Conservation (phyloP, 2,113 vertebrate genomes). For the Taurulus bubalis region DNA sequence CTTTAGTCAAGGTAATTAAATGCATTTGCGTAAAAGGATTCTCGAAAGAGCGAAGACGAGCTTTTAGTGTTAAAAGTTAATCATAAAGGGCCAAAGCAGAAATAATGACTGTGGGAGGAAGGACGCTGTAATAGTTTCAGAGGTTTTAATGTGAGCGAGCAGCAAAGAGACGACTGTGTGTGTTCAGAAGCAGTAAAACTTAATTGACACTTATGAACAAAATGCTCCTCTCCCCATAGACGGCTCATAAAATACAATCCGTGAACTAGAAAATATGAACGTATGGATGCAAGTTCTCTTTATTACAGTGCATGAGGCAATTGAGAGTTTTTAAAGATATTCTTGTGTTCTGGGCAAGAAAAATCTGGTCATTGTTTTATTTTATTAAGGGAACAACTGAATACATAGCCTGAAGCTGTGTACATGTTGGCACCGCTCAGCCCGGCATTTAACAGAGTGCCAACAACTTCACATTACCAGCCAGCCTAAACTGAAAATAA, state of each 20-base stretch:
- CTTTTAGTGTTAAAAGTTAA: conserved; percentile 17
- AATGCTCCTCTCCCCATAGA: neutral
- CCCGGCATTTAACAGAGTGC: neutral
- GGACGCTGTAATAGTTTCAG: neutral
- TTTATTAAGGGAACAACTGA: conserved; percentile 15
- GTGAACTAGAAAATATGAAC: neutral
- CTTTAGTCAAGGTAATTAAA: conserved; percentile 24
- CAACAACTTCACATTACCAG: neutral
- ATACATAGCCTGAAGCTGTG: neutral
- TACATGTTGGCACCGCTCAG: neutral
- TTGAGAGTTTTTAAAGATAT: neutral
- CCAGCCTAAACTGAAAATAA: neutral
- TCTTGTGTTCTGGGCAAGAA: neutral
- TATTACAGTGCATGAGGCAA: neutral
- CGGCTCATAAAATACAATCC: neutral
- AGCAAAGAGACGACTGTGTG: neutral
- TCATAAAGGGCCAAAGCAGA: conserved; percentile 5
- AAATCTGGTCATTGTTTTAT: neutral
- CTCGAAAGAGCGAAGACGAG: conserved; percentile 21
- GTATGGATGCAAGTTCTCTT: neutral
- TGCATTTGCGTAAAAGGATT: conserved; percentile 22
- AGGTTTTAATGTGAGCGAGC: neutral
- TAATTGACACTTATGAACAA: neutral
- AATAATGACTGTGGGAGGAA: neutral
- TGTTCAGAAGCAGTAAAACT: neutral